phyloP scores from a whole-genome alignment of 2,888 invertebrate genomes.

The Octonoba sinensis region DNA sequence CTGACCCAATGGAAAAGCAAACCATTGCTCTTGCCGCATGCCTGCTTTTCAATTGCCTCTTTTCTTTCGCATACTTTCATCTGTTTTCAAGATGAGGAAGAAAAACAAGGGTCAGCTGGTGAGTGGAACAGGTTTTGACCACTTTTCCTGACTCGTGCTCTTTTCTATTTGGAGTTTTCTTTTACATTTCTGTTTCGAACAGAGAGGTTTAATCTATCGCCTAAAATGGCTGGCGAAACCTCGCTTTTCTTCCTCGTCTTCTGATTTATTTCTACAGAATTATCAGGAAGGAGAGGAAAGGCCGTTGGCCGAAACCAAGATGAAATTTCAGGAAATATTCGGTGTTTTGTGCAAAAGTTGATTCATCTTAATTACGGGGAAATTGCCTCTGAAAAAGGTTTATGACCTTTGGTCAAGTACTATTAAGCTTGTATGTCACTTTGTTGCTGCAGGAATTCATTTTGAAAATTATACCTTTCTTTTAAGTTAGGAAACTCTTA shows the following conservation, averaged over 20 bases:
- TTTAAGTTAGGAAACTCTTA: too few species aligned
- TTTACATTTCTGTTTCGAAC: background rate
- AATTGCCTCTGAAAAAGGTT: too few species aligned
- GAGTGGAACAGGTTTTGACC: conserved; percentile 14
- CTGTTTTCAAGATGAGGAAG: conserved; percentile 9
- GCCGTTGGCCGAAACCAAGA: conserved; percentile 3
- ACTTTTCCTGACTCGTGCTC: background rate
- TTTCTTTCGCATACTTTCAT: conserved; percentile 1
- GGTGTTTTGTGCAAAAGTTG: too few species aligned
- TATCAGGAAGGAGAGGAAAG: background rate
- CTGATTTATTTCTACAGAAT: background rate
- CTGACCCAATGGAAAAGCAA: conserved; percentile 22
- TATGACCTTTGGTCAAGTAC: too few species aligned
- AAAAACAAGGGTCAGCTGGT: conserved; percentile 19
- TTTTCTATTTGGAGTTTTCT: background rate
- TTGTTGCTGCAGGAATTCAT: too few species aligned
- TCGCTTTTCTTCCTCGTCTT: background rate
- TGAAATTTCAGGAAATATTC: too few species aligned
- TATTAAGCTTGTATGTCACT: too few species aligned
- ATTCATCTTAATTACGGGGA: too few species aligned
- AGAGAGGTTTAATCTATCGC: background rate
- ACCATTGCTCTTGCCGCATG: conserved; percentile 35
- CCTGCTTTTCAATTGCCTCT: conserved; percentile 31
- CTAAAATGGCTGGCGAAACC: conserved; percentile 4
- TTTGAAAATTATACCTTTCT: too few species aligned